These are phyloP conservation scores for Zoanthus gigantus DNA, from an alignment of 92 coral and sea anemone species.

Conservation along the genomic window DNA sequence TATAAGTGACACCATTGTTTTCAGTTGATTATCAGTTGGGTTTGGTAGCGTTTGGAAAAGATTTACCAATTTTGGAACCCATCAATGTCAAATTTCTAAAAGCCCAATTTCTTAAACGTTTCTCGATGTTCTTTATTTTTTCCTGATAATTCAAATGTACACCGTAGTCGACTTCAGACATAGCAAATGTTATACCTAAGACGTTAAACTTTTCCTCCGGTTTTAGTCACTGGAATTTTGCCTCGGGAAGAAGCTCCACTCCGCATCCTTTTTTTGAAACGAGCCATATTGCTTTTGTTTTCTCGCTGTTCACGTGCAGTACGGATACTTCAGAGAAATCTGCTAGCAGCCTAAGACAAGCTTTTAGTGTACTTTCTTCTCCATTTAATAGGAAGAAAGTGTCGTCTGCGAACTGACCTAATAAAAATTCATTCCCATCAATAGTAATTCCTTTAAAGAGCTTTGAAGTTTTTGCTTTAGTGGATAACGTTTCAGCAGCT, in stretches of 20 bases:
- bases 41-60: neutral
- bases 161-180: conserved; percentile 3
- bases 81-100: neutral
- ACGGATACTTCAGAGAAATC: neutral
- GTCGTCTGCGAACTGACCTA: neutral
- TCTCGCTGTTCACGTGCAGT: neutral
- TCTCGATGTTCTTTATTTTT: neutral
- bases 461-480: too few relatives aligned
- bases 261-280: neutral
- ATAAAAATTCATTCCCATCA: too few relatives aligned
- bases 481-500: neutral
- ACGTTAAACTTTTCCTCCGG: too few relatives aligned
- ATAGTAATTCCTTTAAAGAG: neutral
- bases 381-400: neutral
- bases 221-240: neutral
- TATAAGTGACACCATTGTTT: neutral
- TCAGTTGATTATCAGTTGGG: neutral
- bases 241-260: neutral
- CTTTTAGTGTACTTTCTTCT: too few relatives aligned
- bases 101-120: neutral
- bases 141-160: neutral
- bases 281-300: neutral
- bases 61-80: neutral
- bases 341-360: neutral
- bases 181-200: neutral